A percentile compares a stretch with the other conserved stretches of the same genome.
These are phyloP conservation scores for Luidia sarsii DNA, from an alignment of 53 echinoderm and acorn worm species.

Conservation along the genomic window DNA sequence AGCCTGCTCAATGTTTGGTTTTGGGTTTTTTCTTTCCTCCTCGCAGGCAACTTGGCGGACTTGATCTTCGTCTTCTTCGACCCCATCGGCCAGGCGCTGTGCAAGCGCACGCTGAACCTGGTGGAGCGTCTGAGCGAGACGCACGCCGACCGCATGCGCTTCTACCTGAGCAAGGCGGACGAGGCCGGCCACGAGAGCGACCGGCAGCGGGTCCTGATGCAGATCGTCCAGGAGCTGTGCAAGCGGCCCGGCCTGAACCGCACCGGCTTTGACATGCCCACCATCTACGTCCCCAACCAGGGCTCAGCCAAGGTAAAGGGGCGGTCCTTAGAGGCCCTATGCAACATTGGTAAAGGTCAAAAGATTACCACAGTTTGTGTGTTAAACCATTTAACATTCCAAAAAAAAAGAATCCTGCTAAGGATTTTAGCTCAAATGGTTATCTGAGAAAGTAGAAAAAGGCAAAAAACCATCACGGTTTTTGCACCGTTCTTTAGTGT, in stretches of 20 bases:
- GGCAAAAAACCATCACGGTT: no score
- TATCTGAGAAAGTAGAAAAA: no score
- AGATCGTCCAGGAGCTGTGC: slow-evolving; percentile 99
- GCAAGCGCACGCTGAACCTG: slow-evolving; percentile 93
- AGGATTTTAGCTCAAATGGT: no score
- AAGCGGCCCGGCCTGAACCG: slow-evolving; percentile 96
- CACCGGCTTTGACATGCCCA: slow-evolving; percentile 99
- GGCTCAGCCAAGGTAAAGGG: slow-evolving; percentile 83
- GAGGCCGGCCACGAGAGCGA: slow-evolving; percentile 99
- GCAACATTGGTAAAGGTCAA: no score
- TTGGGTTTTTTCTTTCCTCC: no score
- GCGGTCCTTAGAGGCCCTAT: no score
- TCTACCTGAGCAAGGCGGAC: slow-evolving; percentile 97
- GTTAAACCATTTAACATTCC: no score
- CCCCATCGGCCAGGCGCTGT: slow-evolving; percentile 98
- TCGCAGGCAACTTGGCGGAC: slow-evolving; percentile 91
- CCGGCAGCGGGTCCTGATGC: slow-evolving; percentile 96
- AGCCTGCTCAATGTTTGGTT: no score
- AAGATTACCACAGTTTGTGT: no score
- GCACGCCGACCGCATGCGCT: slow-evolving; percentile 94
- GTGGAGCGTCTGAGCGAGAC: slow-evolving; percentile 94
- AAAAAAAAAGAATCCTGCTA: no score
- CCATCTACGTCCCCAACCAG: slow-evolving; percentile 90
- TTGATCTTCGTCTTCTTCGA: slow-evolving; percentile 99
- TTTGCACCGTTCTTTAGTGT: no score